Percentiles rank a stretch among this genome's conserved stretches.
phyloP scores from a whole-genome alignment of 2,888 invertebrate genomes.

The Nymphalis polychloros region DNA sequence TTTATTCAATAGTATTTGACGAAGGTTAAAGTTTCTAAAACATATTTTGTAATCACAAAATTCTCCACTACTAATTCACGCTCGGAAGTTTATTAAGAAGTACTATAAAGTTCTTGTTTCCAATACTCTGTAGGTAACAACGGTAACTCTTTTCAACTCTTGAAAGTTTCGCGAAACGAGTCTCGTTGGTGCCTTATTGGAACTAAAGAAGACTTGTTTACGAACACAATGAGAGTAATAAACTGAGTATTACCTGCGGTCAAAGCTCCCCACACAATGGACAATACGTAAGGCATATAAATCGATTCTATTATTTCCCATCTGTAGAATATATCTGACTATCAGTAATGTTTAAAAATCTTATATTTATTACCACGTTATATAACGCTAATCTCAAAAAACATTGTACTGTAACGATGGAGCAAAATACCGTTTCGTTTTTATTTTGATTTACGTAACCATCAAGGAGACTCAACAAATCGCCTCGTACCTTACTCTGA shows the following conservation, averaged over 20 bases:
- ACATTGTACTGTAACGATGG: neutral
- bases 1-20: too few species aligned
- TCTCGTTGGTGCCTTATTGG: slow-evolving; percentile 19
- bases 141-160: slow-evolving; percentile 5
- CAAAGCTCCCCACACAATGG: neutral
- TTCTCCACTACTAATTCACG: slow-evolving; percentile 2
- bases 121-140: slow-evolving; percentile 4
- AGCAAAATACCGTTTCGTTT: neutral
- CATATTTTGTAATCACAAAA: slow-evolving; percentile 1
- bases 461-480: slow-evolving; percentile 20
- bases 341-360: too few species aligned
- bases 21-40: too few species aligned
- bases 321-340: too few species aligned
- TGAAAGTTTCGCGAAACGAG: slow-evolving; percentile 4
- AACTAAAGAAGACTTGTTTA: slow-evolving; percentile 21
- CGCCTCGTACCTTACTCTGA: slow-evolving; percentile 26
- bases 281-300: neutral
- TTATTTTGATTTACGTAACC: slow-evolving; percentile 12
- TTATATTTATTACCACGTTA: too few species aligned
- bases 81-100: slow-evolving; percentile 10
- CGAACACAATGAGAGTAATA: slow-evolving; percentile 17
- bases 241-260: slow-evolving; percentile 6
- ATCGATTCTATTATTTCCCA: too few species aligned
- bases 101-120: slow-evolving; percentile 6
- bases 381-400: neutral